Base-by-base conservation (phyloP, 2,888 invertebrate species). In the Azorinus chamasolen region DNA sequence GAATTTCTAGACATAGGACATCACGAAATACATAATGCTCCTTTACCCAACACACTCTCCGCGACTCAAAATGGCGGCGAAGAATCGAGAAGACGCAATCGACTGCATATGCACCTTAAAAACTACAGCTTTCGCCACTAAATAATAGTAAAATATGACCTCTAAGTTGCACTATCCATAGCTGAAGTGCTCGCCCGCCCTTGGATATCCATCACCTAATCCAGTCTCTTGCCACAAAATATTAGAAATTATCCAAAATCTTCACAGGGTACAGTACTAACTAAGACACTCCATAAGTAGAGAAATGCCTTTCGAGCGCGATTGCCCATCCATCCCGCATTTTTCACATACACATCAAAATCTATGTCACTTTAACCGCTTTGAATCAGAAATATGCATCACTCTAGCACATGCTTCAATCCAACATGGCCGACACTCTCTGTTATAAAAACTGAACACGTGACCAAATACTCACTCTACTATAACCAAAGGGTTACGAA, bases 401-500 rank as follows among this genome's bases (percentile, higher is more conserved):
- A 50, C 46, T 63, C 50, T 75, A 57, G 57, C 79, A 74, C 79
- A 79, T 79, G 79, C 79, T 69, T 72, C 61, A 63, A 74, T 79
- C 66, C 79, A 79, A 79, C 65, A 79, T 79, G 79, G 79, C 79
- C 58, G 79, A 62, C 46, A 37, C 55, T 55, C 66, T 61, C 51
- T 62, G 66, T 32, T 32, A 66, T 66, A 73, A 73, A 66, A 73
- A 55, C 27, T 41, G 50, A 55, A 62, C 73, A 73, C 73, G 73
- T 73, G 73, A 73, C 61, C 66, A 55, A 51, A 55, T 61, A 32
- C 32, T 32, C 32, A 10, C 32, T 32, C 32, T 32, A 32, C 32
- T 32, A 32, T 32, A 32, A 32, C 32, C 32, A 32, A 32, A 32
- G 32, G 32, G 4, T 32, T 32, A 32, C 32, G 32, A 32, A 32